phyloP scores from a whole-genome alignment of 2,797 vertebrate species.

The Pelobates cultripes region DNA sequence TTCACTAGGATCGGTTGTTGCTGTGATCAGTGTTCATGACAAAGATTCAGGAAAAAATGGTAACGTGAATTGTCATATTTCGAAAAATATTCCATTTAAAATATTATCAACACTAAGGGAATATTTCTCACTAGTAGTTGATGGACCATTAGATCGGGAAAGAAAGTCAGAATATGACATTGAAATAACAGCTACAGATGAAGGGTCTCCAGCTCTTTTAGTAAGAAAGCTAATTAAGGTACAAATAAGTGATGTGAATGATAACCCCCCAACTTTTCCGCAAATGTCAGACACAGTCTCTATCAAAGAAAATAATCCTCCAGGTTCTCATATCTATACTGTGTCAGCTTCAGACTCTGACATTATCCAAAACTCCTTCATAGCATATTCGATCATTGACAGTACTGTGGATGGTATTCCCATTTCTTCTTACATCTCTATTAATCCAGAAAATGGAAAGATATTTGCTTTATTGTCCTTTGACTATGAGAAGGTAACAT shows the following conservation, averaged over 20 bases:
- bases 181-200: slow-evolving; percentile 66
- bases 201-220: slow-evolving; percentile 65
- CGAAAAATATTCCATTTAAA: slow-evolving; percentile 63
- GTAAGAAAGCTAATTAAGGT: slow-evolving; percentile 63
- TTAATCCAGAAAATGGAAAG: slow-evolving; percentile 78
- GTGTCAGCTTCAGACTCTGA: slow-evolving; percentile 71
- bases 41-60: slow-evolving; percentile 72
- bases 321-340: slow-evolving; percentile 65
- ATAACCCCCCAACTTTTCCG: slow-evolving; percentile 68
- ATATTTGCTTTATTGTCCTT: slow-evolving; percentile 78
- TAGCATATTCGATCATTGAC: slow-evolving; percentile 79
- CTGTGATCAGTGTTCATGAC: slow-evolving; percentile 77
- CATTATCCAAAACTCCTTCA: slow-evolving; percentile 75
- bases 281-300: slow-evolving; percentile 62
- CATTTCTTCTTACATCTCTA: slow-evolving; percentile 76
- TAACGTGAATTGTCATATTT: slow-evolving; percentile 64
- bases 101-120: slow-evolving; percentile 64
- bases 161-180: slow-evolving; percentile 62
- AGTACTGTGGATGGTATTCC: slow-evolving; percentile 78
- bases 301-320: slow-evolving; percentile 63
- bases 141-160: slow-evolving; percentile 71
- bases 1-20: slow-evolving; percentile 73
- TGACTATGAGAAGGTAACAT: slow-evolving; percentile 79
- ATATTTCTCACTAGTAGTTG: slow-evolving; percentile 70
- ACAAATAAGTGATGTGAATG: slow-evolving; percentile 67